These are phyloP conservation scores for Yponomeuta evonymella DNA, from an alignment of 2,888 invertebrate species.

Conservation along the genomic window DNA sequence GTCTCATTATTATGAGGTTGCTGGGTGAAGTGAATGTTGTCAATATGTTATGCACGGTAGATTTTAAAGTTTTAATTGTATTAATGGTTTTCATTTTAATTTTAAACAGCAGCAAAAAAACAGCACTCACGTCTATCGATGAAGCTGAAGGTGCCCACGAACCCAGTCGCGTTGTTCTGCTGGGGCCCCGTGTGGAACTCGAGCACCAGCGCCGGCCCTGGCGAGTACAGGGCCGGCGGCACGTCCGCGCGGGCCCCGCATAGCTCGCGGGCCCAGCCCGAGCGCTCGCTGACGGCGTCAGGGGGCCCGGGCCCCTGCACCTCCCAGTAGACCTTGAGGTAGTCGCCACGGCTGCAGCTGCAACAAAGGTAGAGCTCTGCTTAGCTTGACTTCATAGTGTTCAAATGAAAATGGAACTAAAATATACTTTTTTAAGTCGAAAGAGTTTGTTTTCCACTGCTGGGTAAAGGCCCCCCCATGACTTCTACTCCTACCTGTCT, in stretches of 20 bases:
- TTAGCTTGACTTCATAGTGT: too few relatives aligned
- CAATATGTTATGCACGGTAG: too few relatives aligned
- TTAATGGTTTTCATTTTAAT: too few relatives aligned
- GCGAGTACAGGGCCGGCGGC: slow-evolving; percentile 84
- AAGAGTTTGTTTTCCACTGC: too few relatives aligned
- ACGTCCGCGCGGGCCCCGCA: slow-evolving; percentile 82
- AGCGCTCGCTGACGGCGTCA: slow-evolving; percentile 83
- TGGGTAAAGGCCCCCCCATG: too few relatives aligned
- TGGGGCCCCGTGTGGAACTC: slow-evolving; percentile 81
- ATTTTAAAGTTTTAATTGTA: too few relatives aligned
- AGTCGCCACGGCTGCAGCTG: slow-evolving; percentile 86
- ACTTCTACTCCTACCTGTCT: too few relatives aligned
- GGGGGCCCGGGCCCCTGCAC: slow-evolving; percentile 82
- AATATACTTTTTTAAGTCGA: too few relatives aligned
- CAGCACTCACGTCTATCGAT: slow-evolving; percentile 83
- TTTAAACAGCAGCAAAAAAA: too few relatives aligned
- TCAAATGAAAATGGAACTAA: too few relatives aligned
- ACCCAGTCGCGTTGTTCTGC: slow-evolving; percentile 78
- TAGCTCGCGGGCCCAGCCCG: slow-evolving; percentile 83
- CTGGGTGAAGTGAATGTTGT: too few relatives aligned
- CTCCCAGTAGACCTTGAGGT: slow-evolving; percentile 87
- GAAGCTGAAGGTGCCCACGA: slow-evolving; percentile 85
- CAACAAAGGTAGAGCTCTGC: slow-evolving; percentile 41
- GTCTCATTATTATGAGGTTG: too few relatives aligned
- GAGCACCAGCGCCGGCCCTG: slow-evolving; percentile 82